phyloP scores from a whole-genome alignment of 1,140 invertebrate genomes.

The Drosophila pruinosa region DNA sequence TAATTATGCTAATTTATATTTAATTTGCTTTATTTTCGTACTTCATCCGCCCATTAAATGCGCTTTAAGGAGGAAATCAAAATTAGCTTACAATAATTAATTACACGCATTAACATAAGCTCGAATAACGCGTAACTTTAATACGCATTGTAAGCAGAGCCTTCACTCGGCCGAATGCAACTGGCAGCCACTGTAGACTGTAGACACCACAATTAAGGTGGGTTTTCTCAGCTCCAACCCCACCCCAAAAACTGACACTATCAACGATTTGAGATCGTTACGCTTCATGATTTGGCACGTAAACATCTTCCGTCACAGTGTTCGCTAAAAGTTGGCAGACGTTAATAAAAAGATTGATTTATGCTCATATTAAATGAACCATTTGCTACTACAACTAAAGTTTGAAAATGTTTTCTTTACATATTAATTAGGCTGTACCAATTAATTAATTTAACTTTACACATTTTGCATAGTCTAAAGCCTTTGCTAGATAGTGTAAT shows the following conservation, averaged over 20 bases:
- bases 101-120: constrained; percentile 61
- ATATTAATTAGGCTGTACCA: too few relatives aligned
- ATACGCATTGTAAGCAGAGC: neutral
- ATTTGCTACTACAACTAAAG: too few relatives aligned
- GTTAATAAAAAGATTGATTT: neutral
- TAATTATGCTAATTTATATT: constrained; percentile 68
- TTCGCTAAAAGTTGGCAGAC: neutral
- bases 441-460: too few relatives aligned
- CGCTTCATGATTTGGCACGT: constrained; percentile 67
- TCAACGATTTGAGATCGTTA: constrained; percentile 57
- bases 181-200: constrained; percentile 46
- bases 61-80: constrained; percentile 58
- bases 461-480: too few relatives aligned
- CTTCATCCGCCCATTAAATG: constrained; percentile 29
- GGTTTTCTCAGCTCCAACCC: neutral
- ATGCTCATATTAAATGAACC: neutral
- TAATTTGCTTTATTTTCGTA: constrained; percentile 65
- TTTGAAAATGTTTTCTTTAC: neutral
- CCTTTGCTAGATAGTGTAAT: too few relatives aligned
- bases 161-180: constrained; percentile 21
- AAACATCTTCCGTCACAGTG: constrained; percentile 15
- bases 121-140: constrained; percentile 25
- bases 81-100: constrained; percentile 65
- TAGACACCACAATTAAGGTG: neutral
- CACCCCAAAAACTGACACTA: constrained; percentile 32